These are phyloP conservation scores for Holothuria scabra DNA, from an alignment of 53 echinoderm and acorn worm genomes.

Conservation along the genomic window DNA sequence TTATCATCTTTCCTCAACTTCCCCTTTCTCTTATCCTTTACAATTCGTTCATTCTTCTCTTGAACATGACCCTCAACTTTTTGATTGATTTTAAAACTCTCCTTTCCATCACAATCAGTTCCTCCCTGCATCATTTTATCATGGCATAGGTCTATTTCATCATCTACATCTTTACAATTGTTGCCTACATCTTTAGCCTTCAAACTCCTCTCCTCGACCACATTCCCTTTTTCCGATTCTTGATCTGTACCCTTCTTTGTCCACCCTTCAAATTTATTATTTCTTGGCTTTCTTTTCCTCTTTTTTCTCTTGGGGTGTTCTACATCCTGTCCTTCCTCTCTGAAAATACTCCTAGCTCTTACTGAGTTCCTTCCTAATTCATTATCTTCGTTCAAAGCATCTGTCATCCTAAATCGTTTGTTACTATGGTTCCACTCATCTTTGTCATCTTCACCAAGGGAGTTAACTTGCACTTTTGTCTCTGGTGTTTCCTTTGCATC, in stretches of 20 bases:
- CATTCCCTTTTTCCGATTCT: no score
- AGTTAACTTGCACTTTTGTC: no score
- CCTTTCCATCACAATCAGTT: neutral
- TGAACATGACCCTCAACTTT: neutral
- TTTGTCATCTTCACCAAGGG: no score
- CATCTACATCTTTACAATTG: neutral
- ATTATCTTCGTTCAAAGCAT: no score
- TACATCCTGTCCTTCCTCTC: no score
- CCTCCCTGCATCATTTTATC: conserved; percentile 1
- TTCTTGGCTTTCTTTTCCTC: conserved; percentile 79
- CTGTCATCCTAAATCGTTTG: no score
- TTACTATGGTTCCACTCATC: no score
- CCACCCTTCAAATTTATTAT: conserved; percentile 81
- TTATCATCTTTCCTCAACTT: neutral
- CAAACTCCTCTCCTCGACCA: neutral
- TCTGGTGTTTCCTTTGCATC: no score
- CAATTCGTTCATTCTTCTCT: neutral
- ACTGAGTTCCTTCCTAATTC: no score
- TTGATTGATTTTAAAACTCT: no score
- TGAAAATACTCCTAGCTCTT: no score
- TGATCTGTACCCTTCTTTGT: neutral
- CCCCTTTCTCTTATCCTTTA: conserved; percentile 3
- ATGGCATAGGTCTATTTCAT: neutral
- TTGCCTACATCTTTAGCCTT: neutral
- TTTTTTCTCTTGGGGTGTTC: conserved; percentile 43